Percentiles rank a stretch among this genome's conserved stretches.
Evolutionary conservation across 1,140 invertebrate genomes (phyloP).

Genomic region (Bacillus rossius): DNA sequence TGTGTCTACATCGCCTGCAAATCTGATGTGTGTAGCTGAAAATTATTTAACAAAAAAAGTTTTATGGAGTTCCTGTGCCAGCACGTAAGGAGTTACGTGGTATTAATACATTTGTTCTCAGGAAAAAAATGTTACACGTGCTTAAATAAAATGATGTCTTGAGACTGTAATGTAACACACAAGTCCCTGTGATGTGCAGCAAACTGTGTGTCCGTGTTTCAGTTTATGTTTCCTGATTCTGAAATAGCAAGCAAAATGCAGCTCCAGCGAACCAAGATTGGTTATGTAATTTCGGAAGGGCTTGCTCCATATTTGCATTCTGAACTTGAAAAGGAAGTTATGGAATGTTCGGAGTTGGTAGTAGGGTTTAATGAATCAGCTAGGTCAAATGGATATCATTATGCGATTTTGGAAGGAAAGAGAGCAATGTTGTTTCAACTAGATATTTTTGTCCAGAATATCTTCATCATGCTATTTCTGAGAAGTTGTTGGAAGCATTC

Average conservation of each 20-base stretch:
- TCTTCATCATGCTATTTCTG: too few relatives aligned
- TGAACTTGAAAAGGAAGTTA: constrained; percentile 10
- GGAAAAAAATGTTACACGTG: too few relatives aligned
- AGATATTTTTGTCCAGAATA: constrained; percentile 22
- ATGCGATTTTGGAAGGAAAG: constrained; percentile 17
- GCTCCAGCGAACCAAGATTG: constrained; percentile 22
- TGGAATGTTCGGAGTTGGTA: constrained; percentile 1
- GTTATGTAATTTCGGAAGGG: constrained; percentile 16
- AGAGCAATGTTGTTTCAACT: constrained; percentile 10
- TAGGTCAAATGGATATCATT: too few relatives aligned
- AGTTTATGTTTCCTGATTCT: constrained; percentile 18
- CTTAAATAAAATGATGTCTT: too few relatives aligned
- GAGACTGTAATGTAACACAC: neutral
- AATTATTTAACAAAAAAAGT: too few relatives aligned
- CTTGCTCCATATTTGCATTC: constrained; percentile 22
- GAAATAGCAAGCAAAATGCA: constrained; percentile 23
- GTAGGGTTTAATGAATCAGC: constrained; percentile 25
- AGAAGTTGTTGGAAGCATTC: too few relatives aligned
- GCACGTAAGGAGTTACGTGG: too few relatives aligned
- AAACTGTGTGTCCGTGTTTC: constrained; percentile 17
- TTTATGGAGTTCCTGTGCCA: too few relatives aligned
- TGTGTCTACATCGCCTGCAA: too few relatives aligned
- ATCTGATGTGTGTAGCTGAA: too few relatives aligned
- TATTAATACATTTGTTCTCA: too few relatives aligned
- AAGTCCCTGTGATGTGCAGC: constrained; percentile 16